Base-by-base conservation (phyloP, 2,797 vertebrate genomes). In the Psittacula derbiana region DNA sequence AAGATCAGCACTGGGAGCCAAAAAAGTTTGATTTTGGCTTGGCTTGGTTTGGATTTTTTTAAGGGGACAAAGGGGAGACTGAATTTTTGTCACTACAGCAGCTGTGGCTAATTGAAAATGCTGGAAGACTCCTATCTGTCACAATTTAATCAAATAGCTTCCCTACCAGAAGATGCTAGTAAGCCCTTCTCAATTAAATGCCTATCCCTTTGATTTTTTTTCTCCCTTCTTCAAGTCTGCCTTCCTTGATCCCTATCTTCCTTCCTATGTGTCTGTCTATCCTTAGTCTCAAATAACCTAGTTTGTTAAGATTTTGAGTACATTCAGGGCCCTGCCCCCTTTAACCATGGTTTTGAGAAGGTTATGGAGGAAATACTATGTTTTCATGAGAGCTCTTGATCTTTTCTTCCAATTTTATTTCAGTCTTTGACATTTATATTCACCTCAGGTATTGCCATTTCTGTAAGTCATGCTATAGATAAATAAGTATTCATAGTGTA, bases 271-370 rank as follows among this genome's bases (percentile, higher is more conserved):
- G 16, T 60, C 40, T 87, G 38, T 62, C 47, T 53, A 12, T 53
- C 55, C 73, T 36, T 72, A 46, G 52, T 67, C 33, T 82, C 70
- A 90, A 86, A 67, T 79, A 79, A 74, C 57, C 31, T 23, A 19
- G 13, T 90, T 80, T 46, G 61, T 88, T 86, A 80, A 81, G 57
- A 61, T 89, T 71, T 64, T 43, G 52, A 25, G 44, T 67, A n/a
- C 18, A 8, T 40, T 25, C 2, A 5, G 23, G 30, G 41, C 36
- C 0, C 0, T 81, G 43, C 11, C 24, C 21, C 6, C 79, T 65
- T 79, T 61, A 88, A 64, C 14, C 14, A 20, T 2, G 0, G 11
- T 70, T 84, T 72, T 87, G 31, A 55, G 65, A 76, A 80, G 52
- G 24, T 13, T 55, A 2, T 15, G 21, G 53, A 44, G 38, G 46